Evolutionary conservation across 1,140 invertebrate species (phyloP), one percentile per base, ranked within the genome.

Genomic region (Hydropsyche tenuis): DNA sequence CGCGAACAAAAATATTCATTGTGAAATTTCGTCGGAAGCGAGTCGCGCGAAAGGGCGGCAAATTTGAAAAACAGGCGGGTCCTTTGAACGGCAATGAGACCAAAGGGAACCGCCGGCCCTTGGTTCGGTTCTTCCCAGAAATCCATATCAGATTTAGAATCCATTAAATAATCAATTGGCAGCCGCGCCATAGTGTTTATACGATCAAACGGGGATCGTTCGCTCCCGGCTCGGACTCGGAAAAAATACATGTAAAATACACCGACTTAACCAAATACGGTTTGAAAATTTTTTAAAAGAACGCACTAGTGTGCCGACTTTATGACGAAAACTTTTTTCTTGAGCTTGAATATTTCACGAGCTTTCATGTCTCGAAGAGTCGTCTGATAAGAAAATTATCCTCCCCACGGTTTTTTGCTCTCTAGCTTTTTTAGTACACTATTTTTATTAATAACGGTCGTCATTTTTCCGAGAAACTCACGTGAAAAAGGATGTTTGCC

Each of bases 71-170:
- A 46, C 42, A 16, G 66, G 71, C 43, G 18, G 71, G 45, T 30
- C 63, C 75, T 76, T 76, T 76, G 72, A 73, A 62, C 70, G 69
- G 63, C 68, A 66, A 51, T 23, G 56, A 53, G 23, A 53, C 66
- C 68, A 71, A 73, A 76, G 69, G 69, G 46, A 68, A 60, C 75
- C 75, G 75, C 66, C 72, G 43, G 65, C 65, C 45, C 43, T 48
- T 68, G 37, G 20, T 23, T 45, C 22, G n/a, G 22, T 42, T 45
- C 45, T 68, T 68, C 65, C 42, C 65, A 48, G 65, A 68, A 68
- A 48, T 48, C 42, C 65, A 48, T 68, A 68, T 68, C 65, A 48
- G 65, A 68, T 68, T 68, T 68, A 68, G 65, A 68, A 68, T 68
- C 65, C 65, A 68, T 68, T 68, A 68, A 68, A 68, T 68, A 68